Base-by-base conservation (phyloP, 1,140 invertebrate species). In the Diorhabda elongata region DNA sequence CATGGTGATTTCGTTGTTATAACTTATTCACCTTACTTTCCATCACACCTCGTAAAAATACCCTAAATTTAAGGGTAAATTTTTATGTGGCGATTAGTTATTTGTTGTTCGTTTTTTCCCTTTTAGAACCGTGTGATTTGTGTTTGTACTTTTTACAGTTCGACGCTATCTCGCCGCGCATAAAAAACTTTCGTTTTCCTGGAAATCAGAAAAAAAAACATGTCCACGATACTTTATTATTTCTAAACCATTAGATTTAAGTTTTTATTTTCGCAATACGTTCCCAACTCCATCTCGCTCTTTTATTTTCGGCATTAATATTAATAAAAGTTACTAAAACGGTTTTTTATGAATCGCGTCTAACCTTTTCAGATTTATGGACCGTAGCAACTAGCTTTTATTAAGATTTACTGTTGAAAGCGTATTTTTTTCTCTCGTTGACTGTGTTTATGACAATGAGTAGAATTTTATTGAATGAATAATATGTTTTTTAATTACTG, bases 341-440 rank as follows among this genome's bases (percentile, higher is more conserved):
- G 47, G 6, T 52, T 52, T 52, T 52, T 52, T 52, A 52, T 52
- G 47, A 52, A 52, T 52, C 47, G 47, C 47, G 47, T n/a, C 47
- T 52, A 52, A 52, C 47, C 47, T 52, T 52, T 52, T n/a, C 47
- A n/a, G 47, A 52, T 52, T 52, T 52, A 52, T 52, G 47, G 47
- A n/a, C 47, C 47, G 47, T 52, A 52, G 47, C 47, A 52, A 52
- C 47, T 52, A 52, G 47, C 47, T 6, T 52, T 52, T 52, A 52
- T 52, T 52, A 52, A 52, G 47, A 52, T 52, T 52, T 52, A 52
- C 47, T 52, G 47, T 52, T 6, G n/a, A 52, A 52, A 52, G 47
- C 47, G 47, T 52, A 52, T 8, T 8, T 52, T 52, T 52, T 52
- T 52, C n/a, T 52, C 4, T n/a, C 47, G n/a, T 2, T 4, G 6